Evolutionary conservation across 2,797 vertebrate species (phyloP), one percentile per base, ranked within the genome.

Genomic region (Rhinichthys osculus): DNA sequence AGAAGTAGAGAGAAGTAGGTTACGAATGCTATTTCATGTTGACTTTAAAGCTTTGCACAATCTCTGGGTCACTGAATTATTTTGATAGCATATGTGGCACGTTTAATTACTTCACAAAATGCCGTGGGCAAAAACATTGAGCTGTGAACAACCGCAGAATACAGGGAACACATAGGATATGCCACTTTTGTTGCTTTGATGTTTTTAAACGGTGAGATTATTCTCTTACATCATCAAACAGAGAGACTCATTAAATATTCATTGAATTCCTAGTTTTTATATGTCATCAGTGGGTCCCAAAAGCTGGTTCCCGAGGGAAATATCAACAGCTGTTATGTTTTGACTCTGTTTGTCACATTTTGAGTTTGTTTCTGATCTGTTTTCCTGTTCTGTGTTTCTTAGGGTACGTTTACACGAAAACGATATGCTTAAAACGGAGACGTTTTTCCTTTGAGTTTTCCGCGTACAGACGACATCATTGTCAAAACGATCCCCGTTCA

Each of bases 161-260:
- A n/a, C 21, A 16, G 66, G 16, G 66, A 83, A 30, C 57, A 74
- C n/a, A 66, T n/a, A 40, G 38, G 13, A 50, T 81, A 81, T 54
- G 30, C 21, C 33, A 54, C 35, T 81, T 67, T 62, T 64, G 40
- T 74, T 23, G 70, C 69, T 83, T 74, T 83, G 44, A 76, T 66
- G 21, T 64, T 27, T 67, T 50, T 52, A 76, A 77, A 76, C 3
- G 30, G 23, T 52, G 11, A 66, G 40, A 74, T 50, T 74, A 50
- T 74, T 83, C 38, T 64, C 27, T 76, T 38, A 66, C 42, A 67
- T 83, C 14, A 83, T 83, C 59, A 83, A 77, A 83, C 72, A 33
- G 42, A 83, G 10, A 57, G 23, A 73, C 6, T 62, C 71, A 76
- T 83, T 64, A 77, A 66, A 83, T 54, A 66, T 77, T 76, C 44